These are phyloP conservation scores for Charadrius vociferus DNA, from an alignment of 2,113 vertebrate genomes.

Conservation along the genomic window DNA sequence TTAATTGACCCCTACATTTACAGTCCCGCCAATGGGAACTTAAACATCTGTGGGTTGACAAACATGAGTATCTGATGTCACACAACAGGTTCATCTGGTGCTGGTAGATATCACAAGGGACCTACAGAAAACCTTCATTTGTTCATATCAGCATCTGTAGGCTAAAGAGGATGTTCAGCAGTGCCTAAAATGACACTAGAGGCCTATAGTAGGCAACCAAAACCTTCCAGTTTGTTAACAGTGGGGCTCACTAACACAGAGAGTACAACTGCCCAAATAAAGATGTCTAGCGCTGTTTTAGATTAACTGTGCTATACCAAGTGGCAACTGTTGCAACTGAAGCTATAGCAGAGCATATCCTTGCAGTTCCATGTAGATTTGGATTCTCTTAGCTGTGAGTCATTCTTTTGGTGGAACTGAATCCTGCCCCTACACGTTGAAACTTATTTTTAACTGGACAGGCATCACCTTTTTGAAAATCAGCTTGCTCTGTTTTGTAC, in stretches of 20 bases:
- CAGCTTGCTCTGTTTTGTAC: not conserved
- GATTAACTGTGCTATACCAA: not conserved
- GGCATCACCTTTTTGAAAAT: not conserved
- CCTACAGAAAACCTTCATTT: not conserved
- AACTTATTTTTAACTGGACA: not conserved
- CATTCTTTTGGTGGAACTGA: not conserved
- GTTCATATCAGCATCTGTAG: not conserved
- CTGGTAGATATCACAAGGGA: not conserved
- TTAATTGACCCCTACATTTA: not conserved
- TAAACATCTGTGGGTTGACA: not conserved
- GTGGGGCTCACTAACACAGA: fast-evolving
- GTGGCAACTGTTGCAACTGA: not conserved
- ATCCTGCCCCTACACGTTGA: not conserved
- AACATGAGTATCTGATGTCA: not conserved
- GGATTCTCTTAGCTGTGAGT: not conserved
- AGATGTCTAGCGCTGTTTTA: not conserved
- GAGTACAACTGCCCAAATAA: not conserved
- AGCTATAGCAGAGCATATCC: not conserved
- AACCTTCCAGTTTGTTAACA: not conserved
- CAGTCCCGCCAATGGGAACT: not conserved
- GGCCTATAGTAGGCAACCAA: not conserved
- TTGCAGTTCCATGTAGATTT: not conserved
- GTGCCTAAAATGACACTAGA: not conserved
- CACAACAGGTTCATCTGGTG: not conserved
- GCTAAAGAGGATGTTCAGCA: not conserved